These are phyloP conservation scores for Gadopsis marmoratus DNA, from an alignment of 2,797 vertebrate species.

Conservation along the genomic window DNA sequence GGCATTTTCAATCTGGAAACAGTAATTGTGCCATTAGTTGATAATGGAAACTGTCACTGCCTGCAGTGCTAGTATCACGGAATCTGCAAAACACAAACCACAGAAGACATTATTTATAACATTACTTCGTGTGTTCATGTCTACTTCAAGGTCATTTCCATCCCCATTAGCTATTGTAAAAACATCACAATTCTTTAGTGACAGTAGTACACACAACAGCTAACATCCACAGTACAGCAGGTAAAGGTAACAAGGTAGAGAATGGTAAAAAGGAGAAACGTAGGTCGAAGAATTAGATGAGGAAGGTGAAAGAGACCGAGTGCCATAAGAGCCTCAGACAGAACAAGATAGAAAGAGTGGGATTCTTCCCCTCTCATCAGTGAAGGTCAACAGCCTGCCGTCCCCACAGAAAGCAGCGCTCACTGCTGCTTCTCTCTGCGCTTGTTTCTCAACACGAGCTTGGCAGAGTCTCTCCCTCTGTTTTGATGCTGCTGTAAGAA, in stretches of 20 bases:
- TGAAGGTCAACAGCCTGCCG: constrained; percentile 62
- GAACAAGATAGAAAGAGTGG: constrained; percentile 43
- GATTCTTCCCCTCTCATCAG: constrained; percentile 50
- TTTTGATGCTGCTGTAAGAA: constrained; percentile 42
- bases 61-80: neutral
- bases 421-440: constrained; percentile 16
- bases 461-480: constrained; percentile 16
- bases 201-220: neutral
- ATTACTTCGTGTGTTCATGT: neutral
- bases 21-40: neutral
- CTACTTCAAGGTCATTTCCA: neutral
- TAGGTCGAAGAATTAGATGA: constrained; percentile 15
- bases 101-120: neutral
- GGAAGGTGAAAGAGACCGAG: constrained; percentile 40
- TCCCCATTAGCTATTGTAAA: constrained; percentile 7
- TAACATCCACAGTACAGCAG: neutral
- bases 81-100: constrained; percentile 11
- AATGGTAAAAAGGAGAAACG: neutral
- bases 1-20: neutral
- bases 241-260: neutral
- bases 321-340: constrained; percentile 38
- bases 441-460: constrained; percentile 34
- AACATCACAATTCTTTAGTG: neutral
- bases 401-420: constrained; percentile 44
- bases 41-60: neutral